Evolutionary conservation across 1,140 invertebrate species (phyloP), one percentile per base, ranked within the genome.

Genomic region (Zophobas morio): DNA sequence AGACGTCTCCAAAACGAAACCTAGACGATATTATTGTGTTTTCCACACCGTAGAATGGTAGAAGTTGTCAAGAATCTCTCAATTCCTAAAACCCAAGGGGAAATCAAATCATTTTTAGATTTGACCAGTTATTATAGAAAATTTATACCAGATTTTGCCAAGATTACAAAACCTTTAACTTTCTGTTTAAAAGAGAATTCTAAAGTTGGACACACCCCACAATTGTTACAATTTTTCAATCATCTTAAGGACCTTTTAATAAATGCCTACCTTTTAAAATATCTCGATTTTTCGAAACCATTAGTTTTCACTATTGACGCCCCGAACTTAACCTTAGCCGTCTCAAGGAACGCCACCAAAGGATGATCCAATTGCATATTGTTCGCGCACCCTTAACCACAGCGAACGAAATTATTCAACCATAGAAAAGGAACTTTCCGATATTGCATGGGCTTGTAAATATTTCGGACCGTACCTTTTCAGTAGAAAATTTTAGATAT

Each of bases 231-330:
- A 20, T 20, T 20, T 20, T 20, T 20, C 20, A 20, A 20, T 20
- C 20, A 20, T 20, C 20, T 20, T 6, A 51, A 51, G 32, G 32
- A 63, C 34, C 6, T 36, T 80, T 33, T 84, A 4, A 81, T 79
- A 8, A 85, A 84, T 49, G 76, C 81, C 1, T 76, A 76, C 1
- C 60, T 84, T 6, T 8, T 88, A 0, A 81, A 84, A 56, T 79
- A 83, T 35, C 80, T 81, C 4, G 54, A 85, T 39, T 80, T 78
- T 35, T 6, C 39, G 3, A 46, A 79, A 42, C 77, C 77, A 8
- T 85, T 84, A 4, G 70, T 80, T n/a, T 6, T 84, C 2, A 81
- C 83, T 0, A 85, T 81, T 0, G 84, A 87, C 46, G 86, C 82
- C 0, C 79, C 74, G 8, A 70, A 79, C 20, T 32, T 53, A 33